Conservation (phyloP, 2,113 vertebrate genomes). For the Gnathonemus longibarbis region DNA sequence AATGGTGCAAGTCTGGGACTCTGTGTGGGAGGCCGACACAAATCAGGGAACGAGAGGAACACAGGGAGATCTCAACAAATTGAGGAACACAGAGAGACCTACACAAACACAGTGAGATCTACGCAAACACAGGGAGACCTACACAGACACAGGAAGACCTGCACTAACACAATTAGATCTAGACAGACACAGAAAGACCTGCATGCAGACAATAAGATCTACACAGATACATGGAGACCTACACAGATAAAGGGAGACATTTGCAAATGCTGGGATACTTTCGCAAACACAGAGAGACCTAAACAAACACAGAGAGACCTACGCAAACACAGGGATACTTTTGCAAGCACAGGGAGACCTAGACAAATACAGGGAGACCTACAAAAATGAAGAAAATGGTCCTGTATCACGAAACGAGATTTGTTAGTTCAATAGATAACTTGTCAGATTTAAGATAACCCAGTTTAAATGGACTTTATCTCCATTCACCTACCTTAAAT, state of each 20-base stretch:
- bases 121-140: not conserved
- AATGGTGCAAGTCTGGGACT: not conserved
- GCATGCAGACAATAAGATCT: not conserved
- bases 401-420: not conserved
- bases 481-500: not conserved
- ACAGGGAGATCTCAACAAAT: not conserved
- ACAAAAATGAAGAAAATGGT: not conserved
- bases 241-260: not conserved
- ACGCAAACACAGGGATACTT: not conserved
- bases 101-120: not conserved
- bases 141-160: not conserved
- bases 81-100: not conserved
- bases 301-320: not conserved
- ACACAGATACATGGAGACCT: not conserved
- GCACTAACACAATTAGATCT: not conserved
- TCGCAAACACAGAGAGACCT: not conserved
- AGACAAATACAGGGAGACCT: not conserved
- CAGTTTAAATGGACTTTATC: not conserved
- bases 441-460: not conserved
- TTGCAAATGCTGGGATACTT: not conserved
- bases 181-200: not conserved
- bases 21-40: not conserved
- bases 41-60: not conserved
- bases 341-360: not conserved
- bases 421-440: not conserved